Evolutionary conservation across 1,140 invertebrate species (phyloP).

Genomic region (Hycleus cichorii): DNA sequence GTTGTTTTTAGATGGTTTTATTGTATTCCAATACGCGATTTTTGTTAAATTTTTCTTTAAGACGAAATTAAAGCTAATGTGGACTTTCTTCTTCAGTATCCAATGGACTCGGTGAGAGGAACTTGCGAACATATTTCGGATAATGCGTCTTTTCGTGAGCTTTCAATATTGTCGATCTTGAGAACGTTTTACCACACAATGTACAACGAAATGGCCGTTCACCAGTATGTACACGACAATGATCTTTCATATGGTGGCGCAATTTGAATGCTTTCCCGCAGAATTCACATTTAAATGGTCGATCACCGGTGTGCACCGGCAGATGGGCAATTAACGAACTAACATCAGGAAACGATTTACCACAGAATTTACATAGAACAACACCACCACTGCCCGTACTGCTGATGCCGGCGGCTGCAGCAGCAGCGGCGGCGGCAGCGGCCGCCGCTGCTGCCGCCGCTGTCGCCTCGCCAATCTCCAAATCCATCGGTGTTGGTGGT

Average conservation of each 20-base stretch:
- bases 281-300: slow-evolving; percentile 86
- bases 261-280: slow-evolving; percentile 86
- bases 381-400: slow-evolving; percentile 53
- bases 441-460: slow-evolving; percentile 39
- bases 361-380: slow-evolving; percentile 83
- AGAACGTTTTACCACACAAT: slow-evolving; percentile 84
- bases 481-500: slow-evolving; percentile 45
- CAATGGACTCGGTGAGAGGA: slow-evolving; percentile 74
- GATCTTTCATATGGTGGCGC: slow-evolving; percentile 87
- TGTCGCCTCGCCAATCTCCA: slow-evolving; percentile 40
- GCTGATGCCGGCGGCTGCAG: slow-evolving; percentile 37
- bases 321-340: slow-evolving; percentile 76
- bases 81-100: slow-evolving; percentile 73
- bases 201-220: slow-evolving; percentile 82
- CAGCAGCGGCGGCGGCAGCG: slow-evolving; percentile 25
- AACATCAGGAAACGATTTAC: slow-evolving; percentile 82
- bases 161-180: slow-evolving; percentile 79
- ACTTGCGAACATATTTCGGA: slow-evolving; percentile 81
- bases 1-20: too few relatives aligned
- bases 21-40: too few relatives aligned
- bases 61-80: slow-evolving; percentile 42
- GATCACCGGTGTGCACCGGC: slow-evolving; percentile 79
- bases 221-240: slow-evolving; percentile 84
- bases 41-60: neutral
- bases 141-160: slow-evolving; percentile 88